Evolutionary conservation across 2,888 invertebrate species (phyloP).

Genomic region (Ferdinandea cuprea): DNA sequence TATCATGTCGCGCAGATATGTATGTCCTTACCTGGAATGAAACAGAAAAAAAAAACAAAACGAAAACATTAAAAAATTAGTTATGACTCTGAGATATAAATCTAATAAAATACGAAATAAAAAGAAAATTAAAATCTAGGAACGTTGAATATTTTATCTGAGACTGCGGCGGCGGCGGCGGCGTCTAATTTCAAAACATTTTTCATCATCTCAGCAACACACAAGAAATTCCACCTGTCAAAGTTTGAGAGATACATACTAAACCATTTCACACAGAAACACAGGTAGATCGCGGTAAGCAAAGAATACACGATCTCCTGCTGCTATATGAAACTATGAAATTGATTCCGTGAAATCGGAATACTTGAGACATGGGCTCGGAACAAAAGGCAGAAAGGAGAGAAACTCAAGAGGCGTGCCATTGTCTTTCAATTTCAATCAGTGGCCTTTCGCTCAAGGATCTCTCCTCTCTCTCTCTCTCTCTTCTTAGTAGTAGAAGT

Average conservation of each 20-base stretch:
- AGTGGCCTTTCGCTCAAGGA: conserved; percentile 69
- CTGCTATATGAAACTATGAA: conserved; percentile 49
- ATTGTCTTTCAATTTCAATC: conserved; percentile 74
- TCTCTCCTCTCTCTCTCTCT: too few relatives aligned
- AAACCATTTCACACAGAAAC: conserved; percentile 23
- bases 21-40: conserved; percentile 68
- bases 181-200: conserved; percentile 53
- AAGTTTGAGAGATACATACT: conserved; percentile 25
- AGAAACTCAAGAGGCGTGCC: conserved; percentile 74
- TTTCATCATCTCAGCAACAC: conserved; percentile 29
- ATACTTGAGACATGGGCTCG: conserved; percentile 26
- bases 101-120: conserved; percentile 49
- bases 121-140: conserved; percentile 33
- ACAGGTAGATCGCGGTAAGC: conserved; percentile 55
- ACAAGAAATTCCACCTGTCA: conserved; percentile 74
- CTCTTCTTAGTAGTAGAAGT: too few relatives aligned
- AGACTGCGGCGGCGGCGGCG: conserved; percentile 4
- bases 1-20: not conserved
- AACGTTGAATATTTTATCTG: not conserved
- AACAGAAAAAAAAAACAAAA: conserved; percentile 11
- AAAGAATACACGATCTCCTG: conserved; percentile 50
- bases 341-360: conserved; percentile 70
- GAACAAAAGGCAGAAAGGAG: conserved; percentile 60
- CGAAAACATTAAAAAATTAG: conserved; percentile 56
- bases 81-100: conserved; percentile 62